Conservation (phyloP, 1,140 invertebrate species). For the Tetramorium alpestre region DNA sequence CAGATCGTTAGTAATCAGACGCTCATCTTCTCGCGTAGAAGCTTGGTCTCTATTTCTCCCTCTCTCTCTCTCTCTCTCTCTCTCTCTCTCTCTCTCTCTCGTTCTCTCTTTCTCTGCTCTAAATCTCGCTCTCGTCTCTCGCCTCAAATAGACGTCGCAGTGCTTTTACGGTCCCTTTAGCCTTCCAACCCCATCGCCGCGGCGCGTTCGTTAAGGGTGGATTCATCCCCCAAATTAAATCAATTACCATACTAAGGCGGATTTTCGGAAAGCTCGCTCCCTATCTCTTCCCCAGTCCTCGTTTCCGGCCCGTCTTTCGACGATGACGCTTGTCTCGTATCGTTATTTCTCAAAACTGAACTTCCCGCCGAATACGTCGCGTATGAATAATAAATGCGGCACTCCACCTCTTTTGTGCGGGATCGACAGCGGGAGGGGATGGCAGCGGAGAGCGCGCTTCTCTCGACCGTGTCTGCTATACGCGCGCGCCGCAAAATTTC, state of each 20-base stretch:
- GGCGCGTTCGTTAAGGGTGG: constrained; percentile 77
- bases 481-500: not conserved
- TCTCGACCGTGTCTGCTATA: not conserved
- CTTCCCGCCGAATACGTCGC: constrained; percentile 60
- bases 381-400: constrained; percentile 59
- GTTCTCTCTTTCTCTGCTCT: constrained; percentile 47
- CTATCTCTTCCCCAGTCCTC: constrained; percentile 65
- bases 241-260: constrained; percentile 78
- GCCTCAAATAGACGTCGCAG: constrained; percentile 77
- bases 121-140: constrained; percentile 74
- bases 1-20: constrained; percentile 77
- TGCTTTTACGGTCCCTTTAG: constrained; percentile 77
- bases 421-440: not conserved
- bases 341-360: constrained; percentile 69
- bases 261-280: constrained; percentile 76
- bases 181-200: constrained; percentile 75
- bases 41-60: constrained; percentile 53
- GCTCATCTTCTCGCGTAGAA: constrained; percentile 75
- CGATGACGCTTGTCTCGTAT: constrained; percentile 70
- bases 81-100: constrained; percentile 57
- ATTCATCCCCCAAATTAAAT: constrained; percentile 78
- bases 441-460: not conserved
- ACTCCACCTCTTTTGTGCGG: constrained; percentile 28
- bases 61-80: constrained; percentile 59
- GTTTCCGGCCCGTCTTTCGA: constrained; percentile 70